Evolutionary conservation across 2,113 vertebrate species (phyloP), one percentile per base, ranked within the genome.

Genomic region (Petrocephalus microphthalmus): DNA sequence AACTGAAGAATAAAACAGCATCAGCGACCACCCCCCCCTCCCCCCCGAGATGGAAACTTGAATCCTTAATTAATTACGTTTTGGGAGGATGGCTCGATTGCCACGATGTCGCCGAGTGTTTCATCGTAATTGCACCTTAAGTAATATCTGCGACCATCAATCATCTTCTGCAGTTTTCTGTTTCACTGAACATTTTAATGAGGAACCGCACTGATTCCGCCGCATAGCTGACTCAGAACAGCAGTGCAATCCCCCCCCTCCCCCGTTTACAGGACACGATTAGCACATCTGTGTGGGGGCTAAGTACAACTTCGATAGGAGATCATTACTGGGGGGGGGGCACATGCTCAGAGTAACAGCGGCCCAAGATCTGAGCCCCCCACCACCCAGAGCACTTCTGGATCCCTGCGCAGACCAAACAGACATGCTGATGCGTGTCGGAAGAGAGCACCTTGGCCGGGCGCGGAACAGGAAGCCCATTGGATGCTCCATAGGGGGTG

Each of bases 141-240:
- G 49, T 49, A 83, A 45, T 45, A 83, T 45, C 47, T 83, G 37
- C 81, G 49, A 45, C 49, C 47, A 51, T 51, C 71, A 74, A 37
- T 84, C 45, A 84, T 84, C 82, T 84, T 84, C 20, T 52, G 47
- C n/a, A 84, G n/a, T 84, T 84, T 84, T 84, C 45, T 84, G 82
- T 74, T 74, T 74, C 71, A 51, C 47, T 49, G 47, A 52, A 84
- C 82, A 84, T n/a, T 25, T 51, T 84, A 52, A 84, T 47, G 81
- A 83, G 81, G 19, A 25, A 49, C 37, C 42, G 20, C 81, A 84
- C 20, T 84, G 82, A 84, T 15, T 84, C 82, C 52, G 49, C 20
- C 10, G 22, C 82, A 51, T 52, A 25, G 82, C 7, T 84, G 82
- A 84, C 45, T 84, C 82, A 84, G n/a, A 52, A 11, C 15, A 2